Base-by-base conservation (phyloP, 1,140 invertebrate genomes). In the Megalopta genalis region DNA sequence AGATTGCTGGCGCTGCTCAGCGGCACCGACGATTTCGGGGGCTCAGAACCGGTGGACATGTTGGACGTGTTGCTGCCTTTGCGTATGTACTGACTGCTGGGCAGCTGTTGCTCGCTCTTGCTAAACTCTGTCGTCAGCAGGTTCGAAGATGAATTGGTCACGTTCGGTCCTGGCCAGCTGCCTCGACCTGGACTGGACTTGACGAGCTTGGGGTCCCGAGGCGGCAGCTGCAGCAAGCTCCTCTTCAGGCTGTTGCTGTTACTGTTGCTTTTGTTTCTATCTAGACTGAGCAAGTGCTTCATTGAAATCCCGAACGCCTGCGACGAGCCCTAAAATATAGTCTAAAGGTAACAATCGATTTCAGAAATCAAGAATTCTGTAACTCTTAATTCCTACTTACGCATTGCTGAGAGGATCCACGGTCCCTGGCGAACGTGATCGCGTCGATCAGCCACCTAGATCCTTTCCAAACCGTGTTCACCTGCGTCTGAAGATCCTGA, bases 371-470 rank as follows among this genome's bases (percentile, higher is more conserved):
- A 57, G 21, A 12, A 54, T 59, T 23, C 32, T 32, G 32, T 32
- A 32, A 32, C 32, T 32, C 1, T 32, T 32, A 46, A 46, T n/a
- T 18, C 16, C 23, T 64, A 90, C 84, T 89, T 87, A 91, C 90
- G 73, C 85, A 88, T 72, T 82, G 86, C 60, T 91, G 90, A 0
- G 88, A 87, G 0, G 80, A 83, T 16, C 91, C 94, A 86, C 97
- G 96, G 89, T 99, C 98, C 73, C 98, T 93, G 1, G 98, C 98
- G 89, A 98, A 98, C 1, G 97, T 96, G 57, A 99, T 97, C 4
- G 98, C 95, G 87, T 99, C 98, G 94, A 98, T 97, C 1, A 99
- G 94, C 98, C 98, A 99, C 18, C 99, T 95, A 5, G 97, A 96
- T 32, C 96, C 95, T 89, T 98, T 98, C 98, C 98, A 99, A 1